Percentiles rank a stretch among this genome's conserved stretches.
phyloP scores from a whole-genome alignment of 2,888 invertebrate genomes.

The Drosophila picticornis region DNA sequence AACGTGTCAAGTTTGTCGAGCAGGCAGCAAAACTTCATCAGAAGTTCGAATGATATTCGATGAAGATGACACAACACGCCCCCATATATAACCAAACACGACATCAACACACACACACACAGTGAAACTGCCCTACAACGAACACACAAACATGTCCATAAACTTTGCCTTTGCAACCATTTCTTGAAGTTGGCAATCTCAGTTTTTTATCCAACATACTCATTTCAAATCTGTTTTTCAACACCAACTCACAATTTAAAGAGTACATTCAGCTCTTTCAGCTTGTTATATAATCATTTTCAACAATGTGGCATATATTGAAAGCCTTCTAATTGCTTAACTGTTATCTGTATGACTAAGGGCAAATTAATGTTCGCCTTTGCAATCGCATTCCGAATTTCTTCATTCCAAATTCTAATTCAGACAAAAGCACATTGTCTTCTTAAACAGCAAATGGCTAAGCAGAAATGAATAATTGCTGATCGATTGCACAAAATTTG shows the following conservation, averaged over 20 bases:
- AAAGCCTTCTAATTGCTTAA: background rate
- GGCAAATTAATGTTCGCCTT: background rate
- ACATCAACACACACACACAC: background rate
- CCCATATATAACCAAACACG: slow-evolving; percentile 4
- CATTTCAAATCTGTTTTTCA: background rate
- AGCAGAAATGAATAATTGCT: slow-evolving; percentile 5
- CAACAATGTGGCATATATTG: background rate
- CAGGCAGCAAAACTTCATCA: slow-evolving; percentile 17
- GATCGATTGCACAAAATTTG: background rate
- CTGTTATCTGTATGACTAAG: background rate
- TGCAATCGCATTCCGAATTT: background rate
- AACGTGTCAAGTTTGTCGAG: slow-evolving; percentile 63
- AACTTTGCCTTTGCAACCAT: background rate
- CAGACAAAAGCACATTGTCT: background rate
- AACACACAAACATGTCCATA: background rate
- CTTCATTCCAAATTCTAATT: background rate
- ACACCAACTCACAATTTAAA: background rate
- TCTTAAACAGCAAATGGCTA: background rate
- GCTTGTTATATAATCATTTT: background rate
- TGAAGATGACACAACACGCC: slow-evolving; percentile 38
- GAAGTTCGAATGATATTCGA: slow-evolving; percentile 31
- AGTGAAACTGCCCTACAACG: background rate
- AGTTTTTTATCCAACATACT: background rate
- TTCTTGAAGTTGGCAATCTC: background rate
- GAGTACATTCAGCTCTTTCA: background rate